Conservation (phyloP, 2,113 vertebrate genomes). For the Sturnus vulgaris region DNA sequence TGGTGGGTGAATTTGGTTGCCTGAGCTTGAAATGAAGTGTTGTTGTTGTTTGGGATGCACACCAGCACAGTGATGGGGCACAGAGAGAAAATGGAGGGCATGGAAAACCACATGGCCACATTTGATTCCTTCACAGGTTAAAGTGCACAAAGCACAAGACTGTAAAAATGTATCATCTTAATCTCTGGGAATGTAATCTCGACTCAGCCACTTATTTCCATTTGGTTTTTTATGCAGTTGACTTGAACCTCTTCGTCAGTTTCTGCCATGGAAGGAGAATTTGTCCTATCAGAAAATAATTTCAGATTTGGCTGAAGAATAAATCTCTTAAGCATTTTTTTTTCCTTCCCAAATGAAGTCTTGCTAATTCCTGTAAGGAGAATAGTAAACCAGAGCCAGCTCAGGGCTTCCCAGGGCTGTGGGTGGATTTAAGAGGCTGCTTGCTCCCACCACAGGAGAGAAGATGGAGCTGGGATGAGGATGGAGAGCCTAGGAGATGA, state of each 20-base stretch:
- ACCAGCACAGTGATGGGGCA: not conserved
- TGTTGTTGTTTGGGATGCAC: not conserved
- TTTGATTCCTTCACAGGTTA: not conserved
- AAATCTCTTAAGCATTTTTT: not conserved
- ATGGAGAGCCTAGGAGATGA: not conserved
- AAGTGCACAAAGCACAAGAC: not conserved
- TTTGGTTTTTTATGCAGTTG: not conserved
- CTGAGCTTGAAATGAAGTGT: not conserved
- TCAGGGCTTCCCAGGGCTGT: not conserved
- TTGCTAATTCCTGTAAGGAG: not conserved
- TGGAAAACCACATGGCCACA: not conserved
- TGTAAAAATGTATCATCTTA: not conserved
- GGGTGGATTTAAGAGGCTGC: not conserved
- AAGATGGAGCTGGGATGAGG: not conserved
- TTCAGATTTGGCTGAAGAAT: not conserved
- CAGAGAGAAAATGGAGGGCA: not conserved
- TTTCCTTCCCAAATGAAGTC: not conserved
- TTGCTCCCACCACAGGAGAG: not conserved
- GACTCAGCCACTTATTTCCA: not conserved
- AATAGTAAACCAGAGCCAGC: not conserved
- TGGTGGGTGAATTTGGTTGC: not conserved
- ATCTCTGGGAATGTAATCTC: not conserved
- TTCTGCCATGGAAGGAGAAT: not conserved
- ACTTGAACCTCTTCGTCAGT: not conserved
- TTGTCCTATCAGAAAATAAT: not conserved